Evolutionary conservation across 2,888 invertebrate species (phyloP).

Genomic region (Cephus pulcher): DNA sequence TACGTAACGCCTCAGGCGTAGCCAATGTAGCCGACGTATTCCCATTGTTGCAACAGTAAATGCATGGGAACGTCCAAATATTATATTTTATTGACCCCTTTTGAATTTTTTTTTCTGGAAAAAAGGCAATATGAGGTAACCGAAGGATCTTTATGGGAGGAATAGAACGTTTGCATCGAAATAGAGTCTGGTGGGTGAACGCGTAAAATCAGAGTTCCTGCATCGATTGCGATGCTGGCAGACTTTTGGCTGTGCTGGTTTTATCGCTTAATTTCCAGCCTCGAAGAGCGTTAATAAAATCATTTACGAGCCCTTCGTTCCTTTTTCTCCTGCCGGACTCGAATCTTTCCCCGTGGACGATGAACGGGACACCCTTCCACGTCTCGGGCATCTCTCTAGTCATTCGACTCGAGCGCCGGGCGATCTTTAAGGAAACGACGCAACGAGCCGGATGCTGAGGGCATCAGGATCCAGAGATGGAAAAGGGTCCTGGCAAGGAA

Average conservation of each 20-base stretch:
- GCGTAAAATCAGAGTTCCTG: background rate
- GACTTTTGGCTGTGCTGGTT: background rate
- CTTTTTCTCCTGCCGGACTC: background rate
- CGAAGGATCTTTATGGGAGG: background rate
- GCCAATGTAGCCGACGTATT: background rate
- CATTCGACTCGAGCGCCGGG: background rate
- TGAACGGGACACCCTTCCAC: background rate
- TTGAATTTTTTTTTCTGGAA: background rate
- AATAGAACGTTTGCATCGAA: background rate
- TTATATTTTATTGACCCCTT: background rate
- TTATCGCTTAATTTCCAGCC: slow-evolving; percentile 5
- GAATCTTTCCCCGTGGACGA: background rate
- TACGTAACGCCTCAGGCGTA: background rate
- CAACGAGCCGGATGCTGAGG: background rate
- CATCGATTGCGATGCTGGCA: background rate
- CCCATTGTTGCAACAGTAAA: background rate
- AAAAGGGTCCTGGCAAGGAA: background rate
- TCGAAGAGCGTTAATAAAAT: slow-evolving; percentile 6
- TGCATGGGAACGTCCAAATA: background rate
- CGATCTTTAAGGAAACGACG: background rate
- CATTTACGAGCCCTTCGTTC: slow-evolving; percentile 32
- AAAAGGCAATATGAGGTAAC: background rate
- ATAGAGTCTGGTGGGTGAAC: background rate
- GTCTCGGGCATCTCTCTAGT: background rate
- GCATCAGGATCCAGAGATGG: background rate